Evolutionary conservation across 2,888 invertebrate genomes (phyloP), one percentile per base, ranked within the genome.

Genomic region (Hirtodrosophila duncani): DNA sequence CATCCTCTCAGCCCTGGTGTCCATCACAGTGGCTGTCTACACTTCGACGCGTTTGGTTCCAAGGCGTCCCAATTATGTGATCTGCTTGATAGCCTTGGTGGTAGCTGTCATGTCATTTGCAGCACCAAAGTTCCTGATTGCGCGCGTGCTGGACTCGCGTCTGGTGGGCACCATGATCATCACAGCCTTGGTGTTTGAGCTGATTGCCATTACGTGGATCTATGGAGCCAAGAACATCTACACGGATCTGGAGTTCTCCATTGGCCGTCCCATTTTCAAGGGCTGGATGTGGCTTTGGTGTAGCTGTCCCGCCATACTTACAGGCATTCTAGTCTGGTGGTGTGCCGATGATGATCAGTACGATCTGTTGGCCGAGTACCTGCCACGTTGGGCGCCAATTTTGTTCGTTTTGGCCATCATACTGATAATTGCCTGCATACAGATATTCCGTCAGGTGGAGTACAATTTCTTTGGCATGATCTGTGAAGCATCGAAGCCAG

Each of bases 381-480:
- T 87, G 57, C 87, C 87, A 1, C 82, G 86, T 34, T 87, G 87
- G 87, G 83, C 84, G 1, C 86, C 87, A 2, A 86, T 87, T 10
- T 71, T 86, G 1, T 81, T 86, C 17, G 83, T 83, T 0, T 37
- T 87, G 49, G 77, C 71, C 2, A 62, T 86, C 6, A 85, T 87
- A 0, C 49, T 86, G 10, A 48, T 86, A 3, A 83, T 86, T 36
- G 86, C 87, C 21, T 83, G 85, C 30, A 67, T 87, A 27, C 86
- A 86, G 59, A 85, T 87, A 48, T 86, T 85, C 46, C 84, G 85
- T 1, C 87, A 87, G 65, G 87, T 87, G n/a, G 87, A 87, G 48
- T 87, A 87, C 43, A 87, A 87, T 57, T 87, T 86, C 71, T 86
- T 86, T 36, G 86, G 87, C 45, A 87, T 87, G 87, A 87, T 87